phyloP scores from a whole-genome alignment of 2,888 invertebrate species.

The Taenaris catops region DNA sequence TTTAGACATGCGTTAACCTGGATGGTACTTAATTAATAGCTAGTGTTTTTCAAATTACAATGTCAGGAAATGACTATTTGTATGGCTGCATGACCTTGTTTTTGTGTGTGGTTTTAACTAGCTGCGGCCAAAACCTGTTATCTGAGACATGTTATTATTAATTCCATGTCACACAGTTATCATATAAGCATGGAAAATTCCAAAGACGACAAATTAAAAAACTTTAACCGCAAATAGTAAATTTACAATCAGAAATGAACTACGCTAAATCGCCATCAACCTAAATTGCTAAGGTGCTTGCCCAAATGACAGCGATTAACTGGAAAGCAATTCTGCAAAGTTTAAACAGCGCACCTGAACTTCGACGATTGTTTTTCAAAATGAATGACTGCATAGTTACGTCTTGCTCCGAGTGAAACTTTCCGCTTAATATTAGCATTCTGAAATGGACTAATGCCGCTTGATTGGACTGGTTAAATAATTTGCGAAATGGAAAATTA shows the following conservation, averaged over 20 bases:
- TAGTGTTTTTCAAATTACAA: too few relatives aligned
- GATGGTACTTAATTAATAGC: too few relatives aligned
- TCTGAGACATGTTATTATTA: too few relatives aligned
- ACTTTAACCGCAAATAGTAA: constrained; percentile 6
- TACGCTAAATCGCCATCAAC: constrained; percentile 53
- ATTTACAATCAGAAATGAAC: constrained; percentile 30
- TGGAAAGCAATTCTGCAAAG: constrained; percentile 62
- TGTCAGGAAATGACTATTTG: too few relatives aligned
- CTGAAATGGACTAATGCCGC: too few relatives aligned
- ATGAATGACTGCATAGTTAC: constrained; percentile 55
- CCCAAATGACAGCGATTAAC: constrained; percentile 67
- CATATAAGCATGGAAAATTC: neutral
- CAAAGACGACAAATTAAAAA: constrained; percentile 1
- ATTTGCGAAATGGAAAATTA: too few relatives aligned
- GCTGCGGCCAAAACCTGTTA: too few relatives aligned
- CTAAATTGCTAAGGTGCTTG: constrained; percentile 47
- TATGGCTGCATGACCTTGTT: too few relatives aligned
- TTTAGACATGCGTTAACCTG: too few relatives aligned
- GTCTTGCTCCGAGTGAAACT: constrained; percentile 27
- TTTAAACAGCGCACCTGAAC: constrained; percentile 58
- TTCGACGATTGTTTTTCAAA: constrained; percentile 55
- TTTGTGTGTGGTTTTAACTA: too few relatives aligned
- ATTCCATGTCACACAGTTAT: too few relatives aligned
- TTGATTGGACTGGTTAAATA: too few relatives aligned
- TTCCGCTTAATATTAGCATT: constrained; percentile 17